A percentile compares a stretch with the other conserved stretches of the same genome.
Evolutionary conservation across 1,140 invertebrate genomes (phyloP).

Genomic region (Araneus ventricosus): DNA sequence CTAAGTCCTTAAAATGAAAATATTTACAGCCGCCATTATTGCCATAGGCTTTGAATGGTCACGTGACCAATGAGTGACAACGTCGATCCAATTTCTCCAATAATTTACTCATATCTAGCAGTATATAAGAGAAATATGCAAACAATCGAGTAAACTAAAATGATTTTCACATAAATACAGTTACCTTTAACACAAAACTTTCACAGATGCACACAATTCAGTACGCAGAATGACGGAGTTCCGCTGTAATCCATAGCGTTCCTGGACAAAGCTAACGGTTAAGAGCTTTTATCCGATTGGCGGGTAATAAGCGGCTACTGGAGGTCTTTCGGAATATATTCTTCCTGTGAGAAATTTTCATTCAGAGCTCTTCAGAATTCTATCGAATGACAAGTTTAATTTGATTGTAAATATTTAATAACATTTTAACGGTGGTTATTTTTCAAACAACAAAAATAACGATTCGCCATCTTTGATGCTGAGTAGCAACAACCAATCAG

Average conservation of each 20-base stretch:
- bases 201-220: background rate
- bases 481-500: constrained; percentile 60
- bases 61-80: constrained; percentile 71
- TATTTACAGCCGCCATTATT: constrained; percentile 71
- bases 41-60: constrained; percentile 67
- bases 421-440: constrained; percentile 18
- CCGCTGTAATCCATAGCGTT: constrained; percentile 55
- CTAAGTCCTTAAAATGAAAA: constrained; percentile 64
- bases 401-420: background rate
- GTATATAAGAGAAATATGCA: background rate
- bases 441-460: constrained; percentile 63
- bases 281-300: constrained; percentile 69
- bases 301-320: constrained; percentile 8
- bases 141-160: background rate
- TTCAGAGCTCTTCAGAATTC: background rate
- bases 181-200: constrained; percentile 17
- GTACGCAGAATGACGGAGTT: background rate
- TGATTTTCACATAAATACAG: background rate
- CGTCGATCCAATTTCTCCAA: constrained; percentile 30
- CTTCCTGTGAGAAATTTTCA: background rate
- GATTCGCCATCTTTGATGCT: constrained; percentile 72
- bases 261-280: constrained; percentile 70
- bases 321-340: background rate
- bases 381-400: background rate
- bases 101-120: background rate